Evolutionary conservation across 1,140 invertebrate species (phyloP).

Genomic region (Saccostrea echinata): DNA sequence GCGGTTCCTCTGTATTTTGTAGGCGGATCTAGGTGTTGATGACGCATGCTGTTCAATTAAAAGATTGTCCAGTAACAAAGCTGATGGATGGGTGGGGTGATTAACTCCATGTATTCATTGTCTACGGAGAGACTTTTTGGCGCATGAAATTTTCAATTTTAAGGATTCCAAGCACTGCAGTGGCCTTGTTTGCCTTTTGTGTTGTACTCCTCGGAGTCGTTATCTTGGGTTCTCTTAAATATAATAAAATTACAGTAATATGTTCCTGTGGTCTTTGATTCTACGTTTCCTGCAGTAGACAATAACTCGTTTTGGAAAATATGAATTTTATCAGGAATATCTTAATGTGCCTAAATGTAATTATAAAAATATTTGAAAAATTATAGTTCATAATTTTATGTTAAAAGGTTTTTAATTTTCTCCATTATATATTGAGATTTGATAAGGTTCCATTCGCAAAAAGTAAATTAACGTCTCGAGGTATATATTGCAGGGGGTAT

Average conservation of each 20-base stretch:
- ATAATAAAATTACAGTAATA: not conserved
- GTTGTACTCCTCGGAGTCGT: not conserved
- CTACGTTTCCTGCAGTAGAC: not conserved
- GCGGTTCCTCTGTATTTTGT: not conserved
- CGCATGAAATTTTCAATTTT: not conserved
- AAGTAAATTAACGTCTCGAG: not conserved
- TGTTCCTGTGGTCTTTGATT: not conserved
- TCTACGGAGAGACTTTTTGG: not conserved
- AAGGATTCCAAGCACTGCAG: not conserved
- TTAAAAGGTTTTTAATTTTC: not conserved
- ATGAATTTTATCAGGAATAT: not conserved
- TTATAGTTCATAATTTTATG: not conserved
- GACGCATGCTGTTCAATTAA: constrained; percentile 16
- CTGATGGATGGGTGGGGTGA: not conserved
- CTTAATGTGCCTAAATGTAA: not conserved
- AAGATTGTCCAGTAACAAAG: constrained; percentile 12
- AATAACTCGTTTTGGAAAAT: no score
- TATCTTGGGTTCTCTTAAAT: not conserved
- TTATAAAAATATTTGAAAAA: not conserved
- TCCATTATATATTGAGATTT: not conserved
- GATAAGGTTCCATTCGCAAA: not conserved
- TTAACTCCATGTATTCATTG: not conserved
- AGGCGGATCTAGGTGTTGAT: not conserved
- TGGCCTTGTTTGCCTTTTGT: not conserved
- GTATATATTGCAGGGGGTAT: not conserved